Evolutionary conservation across 2,888 invertebrate species (phyloP).

Genomic region (Elegia similella): DNA sequence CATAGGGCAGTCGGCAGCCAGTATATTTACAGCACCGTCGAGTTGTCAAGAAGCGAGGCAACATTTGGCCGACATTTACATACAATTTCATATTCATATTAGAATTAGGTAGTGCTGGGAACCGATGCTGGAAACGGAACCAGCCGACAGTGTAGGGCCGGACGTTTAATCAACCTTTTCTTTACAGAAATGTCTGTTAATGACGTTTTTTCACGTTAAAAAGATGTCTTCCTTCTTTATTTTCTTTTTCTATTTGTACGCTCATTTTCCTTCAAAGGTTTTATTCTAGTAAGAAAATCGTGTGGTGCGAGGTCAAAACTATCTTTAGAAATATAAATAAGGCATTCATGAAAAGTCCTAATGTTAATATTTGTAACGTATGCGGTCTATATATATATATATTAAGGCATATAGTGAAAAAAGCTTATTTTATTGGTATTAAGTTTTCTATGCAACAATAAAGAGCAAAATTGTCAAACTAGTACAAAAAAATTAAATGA

Average conservation of each 20-base stretch:
- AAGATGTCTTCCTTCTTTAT: background rate
- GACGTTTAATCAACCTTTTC: constrained; percentile 35
- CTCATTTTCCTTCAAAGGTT: constrained; percentile 32
- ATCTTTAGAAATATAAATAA: no score
- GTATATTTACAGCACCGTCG: constrained; percentile 68
- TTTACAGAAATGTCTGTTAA: constrained; percentile 14
- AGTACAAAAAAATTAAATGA: no score
- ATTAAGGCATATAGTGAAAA: no score
- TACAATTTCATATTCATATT: constrained; percentile 77
- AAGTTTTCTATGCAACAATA: no score
- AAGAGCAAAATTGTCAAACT: no score
- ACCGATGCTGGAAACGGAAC: constrained; percentile 42
- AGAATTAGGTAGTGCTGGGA: constrained; percentile 61
- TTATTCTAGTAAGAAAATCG: background rate
- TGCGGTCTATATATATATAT: no score
- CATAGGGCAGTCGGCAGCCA: constrained; percentile 58
- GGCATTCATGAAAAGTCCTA: no score
- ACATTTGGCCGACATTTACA: constrained; percentile 71
- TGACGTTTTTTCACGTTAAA: constrained; percentile 5
- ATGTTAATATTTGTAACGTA: no score
- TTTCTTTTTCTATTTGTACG: background rate
- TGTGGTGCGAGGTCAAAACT: background rate
- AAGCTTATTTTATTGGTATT: no score
- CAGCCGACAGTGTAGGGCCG: constrained; percentile 33
- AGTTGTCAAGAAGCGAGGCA: constrained; percentile 68